Conservation (phyloP, 2,113 vertebrate species). For the Equus przewalskii region DNA sequence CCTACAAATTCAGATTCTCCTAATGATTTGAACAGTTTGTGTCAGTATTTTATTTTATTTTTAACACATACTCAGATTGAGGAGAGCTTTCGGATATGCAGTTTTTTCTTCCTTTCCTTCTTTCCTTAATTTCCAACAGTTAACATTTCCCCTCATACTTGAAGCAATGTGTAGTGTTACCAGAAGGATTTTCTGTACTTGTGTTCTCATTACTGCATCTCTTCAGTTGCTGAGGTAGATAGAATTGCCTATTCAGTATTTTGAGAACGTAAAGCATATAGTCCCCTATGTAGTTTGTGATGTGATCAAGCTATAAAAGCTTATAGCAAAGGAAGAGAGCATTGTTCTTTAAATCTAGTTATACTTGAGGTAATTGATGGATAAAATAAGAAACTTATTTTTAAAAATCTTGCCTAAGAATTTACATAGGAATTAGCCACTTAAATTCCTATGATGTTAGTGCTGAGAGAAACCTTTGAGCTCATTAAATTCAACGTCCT, state of each 20-base stretch:
- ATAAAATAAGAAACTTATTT: constrained; percentile 33
- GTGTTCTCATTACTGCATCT: not conserved
- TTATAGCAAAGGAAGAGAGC: not conserved
- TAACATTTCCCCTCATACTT: constrained; percentile 34
- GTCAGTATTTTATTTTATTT: not conserved
- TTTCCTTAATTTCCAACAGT: constrained; percentile 38
- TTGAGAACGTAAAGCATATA: constrained; percentile 44
- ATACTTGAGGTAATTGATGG: not conserved
- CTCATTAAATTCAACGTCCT: constrained; percentile 18
- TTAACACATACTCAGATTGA: not conserved
- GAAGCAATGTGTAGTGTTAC: not conserved
- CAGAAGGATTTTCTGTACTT: constrained; percentile 52
- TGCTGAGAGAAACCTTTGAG: constrained; percentile 35
- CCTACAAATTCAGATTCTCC: constrained; percentile 48
- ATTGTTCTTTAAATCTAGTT: constrained; percentile 57
- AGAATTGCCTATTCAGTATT: not conserved
- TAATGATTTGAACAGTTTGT: constrained; percentile 35
- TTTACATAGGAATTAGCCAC: constrained; percentile 14
- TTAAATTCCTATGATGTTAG: constrained; percentile 15
- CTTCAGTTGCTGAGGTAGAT: constrained; percentile 12
- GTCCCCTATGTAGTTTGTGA: not conserved
- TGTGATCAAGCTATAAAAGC: constrained; percentile 19
- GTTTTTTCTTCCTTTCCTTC: not conserved
- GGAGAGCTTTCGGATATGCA: not conserved
- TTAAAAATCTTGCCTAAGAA: constrained; percentile 16